phyloP scores from a whole-genome alignment of 2,888 invertebrate species.

The Monopis laevigella region DNA sequence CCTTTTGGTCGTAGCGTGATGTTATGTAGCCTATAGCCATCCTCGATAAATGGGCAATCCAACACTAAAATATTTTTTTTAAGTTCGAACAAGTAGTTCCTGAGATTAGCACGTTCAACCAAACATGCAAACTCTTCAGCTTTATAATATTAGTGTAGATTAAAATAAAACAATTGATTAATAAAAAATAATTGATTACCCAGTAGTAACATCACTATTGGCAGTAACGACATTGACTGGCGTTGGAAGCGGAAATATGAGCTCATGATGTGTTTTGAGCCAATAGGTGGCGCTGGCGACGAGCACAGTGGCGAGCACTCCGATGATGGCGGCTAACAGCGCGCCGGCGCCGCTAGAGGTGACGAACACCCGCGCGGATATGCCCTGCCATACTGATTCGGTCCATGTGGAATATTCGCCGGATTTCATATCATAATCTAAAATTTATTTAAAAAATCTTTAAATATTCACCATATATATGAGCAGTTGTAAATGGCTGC shows the following conservation, averaged over 20 bases:
- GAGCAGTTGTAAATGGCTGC: too few species aligned
- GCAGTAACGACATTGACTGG: constrained; percentile 21
- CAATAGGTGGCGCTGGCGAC: constrained; percentile 41
- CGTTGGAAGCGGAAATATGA: constrained; percentile 29
- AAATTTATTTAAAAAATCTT: constrained; percentile 2
- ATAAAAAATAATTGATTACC: constrained; percentile 27
- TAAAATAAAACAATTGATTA: too few species aligned
- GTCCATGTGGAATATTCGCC: constrained; percentile 87
- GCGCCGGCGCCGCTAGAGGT: constrained; percentile 69
- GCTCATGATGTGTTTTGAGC: constrained; percentile 29
- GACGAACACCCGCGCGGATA: constrained; percentile 81
- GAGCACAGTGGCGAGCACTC: constrained; percentile 29
- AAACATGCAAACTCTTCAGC: too few species aligned
- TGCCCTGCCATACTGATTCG: constrained; percentile 83
- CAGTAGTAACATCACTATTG: constrained; percentile 29
- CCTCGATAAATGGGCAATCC: too few species aligned
- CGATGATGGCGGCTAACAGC: constrained; percentile 30
- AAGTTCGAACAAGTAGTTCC: too few species aligned
- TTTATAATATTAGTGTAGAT: too few species aligned
- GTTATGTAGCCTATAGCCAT: too few species aligned
- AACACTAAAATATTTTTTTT: too few species aligned
- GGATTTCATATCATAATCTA: constrained; percentile 81
- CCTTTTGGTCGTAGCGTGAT: too few species aligned
- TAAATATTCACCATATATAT: too few species aligned
- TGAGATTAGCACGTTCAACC: too few species aligned